phyloP scores from a whole-genome alignment of 2,797 vertebrate species.

The Gallinago stenura region DNA sequence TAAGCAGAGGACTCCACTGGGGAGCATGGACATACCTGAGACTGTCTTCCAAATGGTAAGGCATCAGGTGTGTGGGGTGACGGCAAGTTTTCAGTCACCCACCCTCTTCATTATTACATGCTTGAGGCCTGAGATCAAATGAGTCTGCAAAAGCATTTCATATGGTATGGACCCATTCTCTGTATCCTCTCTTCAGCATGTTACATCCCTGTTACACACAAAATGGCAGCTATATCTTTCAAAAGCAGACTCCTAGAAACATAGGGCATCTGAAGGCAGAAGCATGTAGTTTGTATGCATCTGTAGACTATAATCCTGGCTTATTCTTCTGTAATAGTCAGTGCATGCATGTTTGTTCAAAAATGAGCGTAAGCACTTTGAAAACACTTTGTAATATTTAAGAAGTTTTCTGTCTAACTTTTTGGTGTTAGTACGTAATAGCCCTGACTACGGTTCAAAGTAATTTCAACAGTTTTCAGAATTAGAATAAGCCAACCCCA shows the following conservation, averaged over 20 bases:
- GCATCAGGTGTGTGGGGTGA: accelerated
- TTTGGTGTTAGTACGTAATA: background rate
- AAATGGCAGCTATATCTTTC: background rate
- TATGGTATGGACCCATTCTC: background rate
- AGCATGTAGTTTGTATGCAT: background rate
- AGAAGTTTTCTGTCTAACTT: background rate
- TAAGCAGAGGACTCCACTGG: background rate
- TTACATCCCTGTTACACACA: background rate
- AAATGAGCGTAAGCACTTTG: background rate
- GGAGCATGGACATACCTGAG: background rate
- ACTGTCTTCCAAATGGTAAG: background rate
- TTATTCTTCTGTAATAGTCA: background rate
- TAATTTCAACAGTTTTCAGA: background rate
- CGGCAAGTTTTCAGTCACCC: background rate
- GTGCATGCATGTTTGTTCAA: background rate
- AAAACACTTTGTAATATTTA: background rate
- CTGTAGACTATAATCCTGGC: background rate
- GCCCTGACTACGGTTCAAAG: background rate
- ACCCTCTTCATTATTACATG: background rate
- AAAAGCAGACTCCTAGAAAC: background rate
- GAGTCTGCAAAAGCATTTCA: background rate
- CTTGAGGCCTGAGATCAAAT: background rate
- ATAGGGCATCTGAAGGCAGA: background rate
- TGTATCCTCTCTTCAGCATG: background rate
- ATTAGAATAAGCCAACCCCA: background rate